These are phyloP conservation scores for Boloria selene DNA, from an alignment of 2,888 invertebrate genomes.

Conservation along the genomic window DNA sequence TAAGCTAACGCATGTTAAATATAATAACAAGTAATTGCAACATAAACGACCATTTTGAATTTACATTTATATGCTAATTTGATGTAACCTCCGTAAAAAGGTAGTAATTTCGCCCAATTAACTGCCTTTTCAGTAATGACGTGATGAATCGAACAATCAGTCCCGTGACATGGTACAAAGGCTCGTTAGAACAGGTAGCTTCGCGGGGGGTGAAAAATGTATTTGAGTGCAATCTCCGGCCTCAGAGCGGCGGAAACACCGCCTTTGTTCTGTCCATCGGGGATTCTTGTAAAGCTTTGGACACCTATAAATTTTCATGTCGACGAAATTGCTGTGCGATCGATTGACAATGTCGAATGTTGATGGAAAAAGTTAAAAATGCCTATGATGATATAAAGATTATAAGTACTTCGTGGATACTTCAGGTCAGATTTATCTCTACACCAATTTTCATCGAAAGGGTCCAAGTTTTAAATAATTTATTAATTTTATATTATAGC, in stretches of 20 bases:
- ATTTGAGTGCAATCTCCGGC: constrained; percentile 62
- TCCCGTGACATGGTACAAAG: constrained; percentile 26
- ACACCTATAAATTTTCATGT: constrained; percentile 38
- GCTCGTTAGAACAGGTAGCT: constrained; percentile 24
- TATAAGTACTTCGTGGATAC: too few species aligned
- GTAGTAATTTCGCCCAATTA: constrained; percentile 11
- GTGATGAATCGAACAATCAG: constrained; percentile 31
- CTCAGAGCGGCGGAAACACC: constrained; percentile 39
- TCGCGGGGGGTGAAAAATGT: constrained; percentile 49
- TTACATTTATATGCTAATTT: too few species aligned
- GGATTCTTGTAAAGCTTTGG: constrained; percentile 24
- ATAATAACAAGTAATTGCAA: too few species aligned
- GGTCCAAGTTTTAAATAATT: too few species aligned
- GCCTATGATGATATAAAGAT: too few species aligned
- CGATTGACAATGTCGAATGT: constrained; percentile 19
- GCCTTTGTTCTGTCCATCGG: constrained; percentile 46
- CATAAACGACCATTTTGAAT: too few species aligned
- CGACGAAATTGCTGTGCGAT: constrained; percentile 30
- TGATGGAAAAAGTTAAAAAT: background rate
- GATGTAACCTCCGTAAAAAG: too few species aligned
- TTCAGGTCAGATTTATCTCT: too few species aligned
- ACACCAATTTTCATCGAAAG: too few species aligned
- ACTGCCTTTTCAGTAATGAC: constrained; percentile 23
- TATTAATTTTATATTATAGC: too few species aligned
- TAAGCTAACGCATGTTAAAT: too few species aligned